These are phyloP conservation scores for Atrina japonica DNA, from an alignment of 2,888 invertebrate genomes.

Conservation along the genomic window DNA sequence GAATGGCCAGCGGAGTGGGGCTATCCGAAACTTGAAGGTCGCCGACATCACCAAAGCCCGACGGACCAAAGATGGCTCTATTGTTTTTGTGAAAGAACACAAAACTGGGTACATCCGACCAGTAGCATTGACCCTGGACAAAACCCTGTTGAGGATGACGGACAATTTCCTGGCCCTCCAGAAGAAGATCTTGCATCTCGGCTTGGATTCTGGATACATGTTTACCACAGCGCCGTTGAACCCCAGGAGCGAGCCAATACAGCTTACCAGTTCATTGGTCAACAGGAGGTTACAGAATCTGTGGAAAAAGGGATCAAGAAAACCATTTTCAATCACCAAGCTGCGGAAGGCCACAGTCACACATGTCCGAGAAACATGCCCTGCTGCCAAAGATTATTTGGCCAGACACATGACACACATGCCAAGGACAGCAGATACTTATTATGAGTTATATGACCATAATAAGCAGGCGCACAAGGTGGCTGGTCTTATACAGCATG, in stretches of 20 bases:
- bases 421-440: constrained; percentile 10
- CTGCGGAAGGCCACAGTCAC: constrained; percentile 8
- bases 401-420: constrained; percentile 22
- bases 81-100: not conserved
- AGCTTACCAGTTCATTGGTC: not conserved
- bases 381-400: not conserved
- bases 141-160: no score
- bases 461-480: no score
- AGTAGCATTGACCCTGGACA: no score
- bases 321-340: not conserved
- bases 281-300: not conserved
- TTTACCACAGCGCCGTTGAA: no score
- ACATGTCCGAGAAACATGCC: not conserved
- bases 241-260: no score
- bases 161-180: no score
- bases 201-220: no score
- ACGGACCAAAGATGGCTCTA: not conserved
- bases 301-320: not conserved
- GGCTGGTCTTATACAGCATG: no score
- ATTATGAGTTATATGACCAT: no score
- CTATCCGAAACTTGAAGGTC: not conserved
- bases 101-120: not conserved
- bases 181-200: no score
- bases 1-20: not conserved
- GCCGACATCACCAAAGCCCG: not conserved